Percentiles rank a stretch among this genome's conserved stretches.
phyloP scores from a whole-genome alignment of 2,113 vertebrate genomes.

The Neopipo cinnamomea region DNA sequence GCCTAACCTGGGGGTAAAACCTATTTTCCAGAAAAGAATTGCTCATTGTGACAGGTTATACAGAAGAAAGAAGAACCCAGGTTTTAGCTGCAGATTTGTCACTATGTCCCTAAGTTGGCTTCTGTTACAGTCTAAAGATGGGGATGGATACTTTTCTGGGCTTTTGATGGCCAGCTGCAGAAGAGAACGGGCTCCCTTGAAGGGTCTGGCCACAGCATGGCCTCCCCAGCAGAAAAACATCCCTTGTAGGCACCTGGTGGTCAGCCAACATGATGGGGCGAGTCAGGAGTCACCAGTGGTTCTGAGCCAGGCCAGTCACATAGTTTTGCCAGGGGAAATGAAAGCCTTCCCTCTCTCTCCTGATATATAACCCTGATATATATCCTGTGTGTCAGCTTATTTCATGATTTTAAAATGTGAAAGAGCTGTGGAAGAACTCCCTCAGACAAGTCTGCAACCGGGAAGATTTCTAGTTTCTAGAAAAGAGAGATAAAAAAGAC shows the following conservation, averaged over 20 bases:
- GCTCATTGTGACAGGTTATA: not conserved
- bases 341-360: not conserved
- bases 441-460: not conserved
- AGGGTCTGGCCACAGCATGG: not conserved
- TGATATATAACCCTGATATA: not conserved
- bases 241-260: not conserved
- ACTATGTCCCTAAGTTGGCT: not conserved
- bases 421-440: not conserved
- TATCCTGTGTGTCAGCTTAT: not conserved
- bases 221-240: not conserved
- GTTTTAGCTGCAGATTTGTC: not conserved
- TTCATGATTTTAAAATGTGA: not conserved
- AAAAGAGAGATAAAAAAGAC: not conserved
- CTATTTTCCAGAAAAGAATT: not conserved
- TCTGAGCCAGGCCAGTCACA: not conserved
- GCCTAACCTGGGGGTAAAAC: not conserved
- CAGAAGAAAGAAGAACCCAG: not conserved
- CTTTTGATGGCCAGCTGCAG: not conserved
- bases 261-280: accelerated
- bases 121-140: not conserved
- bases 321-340: not conserved
- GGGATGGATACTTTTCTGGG: not conserved
- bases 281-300: accelerated
- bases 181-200: not conserved
- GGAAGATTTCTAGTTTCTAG: not conserved